Percentiles rank a stretch among this genome's conserved stretches.
These are phyloP conservation scores for Promerops cafer DNA, from an alignment of 2,113 vertebrate species.

Conservation along the genomic window DNA sequence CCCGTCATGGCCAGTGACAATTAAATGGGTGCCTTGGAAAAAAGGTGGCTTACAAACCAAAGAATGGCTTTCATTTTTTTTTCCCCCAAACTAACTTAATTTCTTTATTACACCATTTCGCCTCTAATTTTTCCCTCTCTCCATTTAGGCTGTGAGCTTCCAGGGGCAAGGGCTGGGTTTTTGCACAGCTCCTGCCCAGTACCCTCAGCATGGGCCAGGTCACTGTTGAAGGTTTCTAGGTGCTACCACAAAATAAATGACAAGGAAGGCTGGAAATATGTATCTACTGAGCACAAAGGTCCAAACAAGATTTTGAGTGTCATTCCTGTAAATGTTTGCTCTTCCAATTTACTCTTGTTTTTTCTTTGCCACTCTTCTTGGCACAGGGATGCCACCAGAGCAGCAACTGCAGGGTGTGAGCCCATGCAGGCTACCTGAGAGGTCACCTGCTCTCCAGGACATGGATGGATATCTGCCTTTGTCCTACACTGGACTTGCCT, in stretches of 20 bases:
- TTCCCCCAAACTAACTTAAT: background rate
- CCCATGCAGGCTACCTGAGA: background rate
- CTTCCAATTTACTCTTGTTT: background rate
- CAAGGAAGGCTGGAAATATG: background rate
- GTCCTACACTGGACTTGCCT: background rate
- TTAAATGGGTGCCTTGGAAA: background rate
- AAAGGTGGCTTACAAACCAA: background rate
- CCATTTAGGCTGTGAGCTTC: background rate
- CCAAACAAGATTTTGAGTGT: background rate
- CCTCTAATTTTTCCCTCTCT: background rate
- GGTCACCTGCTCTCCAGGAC: background rate
- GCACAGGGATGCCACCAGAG: background rate
- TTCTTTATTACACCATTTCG: background rate
- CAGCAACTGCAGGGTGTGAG: background rate
- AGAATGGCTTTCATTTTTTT: background rate
- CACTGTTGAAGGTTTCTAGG: background rate
- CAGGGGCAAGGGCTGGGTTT: background rate
- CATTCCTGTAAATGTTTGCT: background rate
- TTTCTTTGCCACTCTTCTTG: background rate
- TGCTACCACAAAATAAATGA: background rate
- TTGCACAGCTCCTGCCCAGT: background rate
- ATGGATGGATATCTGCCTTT: background rate
- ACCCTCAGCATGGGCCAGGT: background rate
- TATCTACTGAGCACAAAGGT: background rate
- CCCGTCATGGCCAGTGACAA: background rate